Percentiles rank a stretch among this genome's conserved stretches.
Evolutionary conservation across 1,140 invertebrate species (phyloP).

Genomic region (Diplogasteroides magnus): DNA sequence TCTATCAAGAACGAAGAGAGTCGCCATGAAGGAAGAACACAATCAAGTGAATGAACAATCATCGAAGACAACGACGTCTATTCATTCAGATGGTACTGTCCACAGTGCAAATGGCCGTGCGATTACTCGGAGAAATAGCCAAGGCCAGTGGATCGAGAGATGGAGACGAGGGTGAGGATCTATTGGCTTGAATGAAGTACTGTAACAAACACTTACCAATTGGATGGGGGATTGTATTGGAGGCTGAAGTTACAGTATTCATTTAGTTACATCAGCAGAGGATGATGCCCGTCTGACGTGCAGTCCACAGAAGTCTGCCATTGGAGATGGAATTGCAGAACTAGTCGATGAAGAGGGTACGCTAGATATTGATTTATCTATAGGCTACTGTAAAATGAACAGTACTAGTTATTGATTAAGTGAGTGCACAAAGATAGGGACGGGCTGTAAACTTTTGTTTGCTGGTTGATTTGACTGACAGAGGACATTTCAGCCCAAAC

Average conservation of each 20-base stretch:
- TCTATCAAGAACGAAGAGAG: background rate
- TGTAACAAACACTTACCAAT: too few species aligned
- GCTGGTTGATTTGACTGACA: too few species aligned
- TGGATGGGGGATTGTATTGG: too few species aligned
- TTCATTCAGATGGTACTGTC: background rate
- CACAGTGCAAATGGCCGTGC: background rate
- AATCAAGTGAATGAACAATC: background rate
- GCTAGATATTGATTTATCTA: background rate
- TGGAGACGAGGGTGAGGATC: background rate
- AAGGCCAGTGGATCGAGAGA: background rate
- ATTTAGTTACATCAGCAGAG: too few species aligned
- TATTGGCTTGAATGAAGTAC: too few species aligned
- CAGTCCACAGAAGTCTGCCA: background rate
- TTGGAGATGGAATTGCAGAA: too few species aligned
- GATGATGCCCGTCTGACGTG: background rate
- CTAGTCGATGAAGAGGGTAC: too few species aligned
- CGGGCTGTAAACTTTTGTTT: too few species aligned
- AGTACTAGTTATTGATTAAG: background rate
- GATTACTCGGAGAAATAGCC: background rate
- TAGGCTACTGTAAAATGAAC: background rate
- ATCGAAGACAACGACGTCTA: background rate
- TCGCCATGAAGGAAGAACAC: background rate
- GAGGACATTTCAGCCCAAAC: slow-evolving; percentile 50
- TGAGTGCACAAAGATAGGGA: too few species aligned
- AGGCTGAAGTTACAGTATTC: too few species aligned